Conservation (phyloP, 2,888 invertebrate species). For the Xestia xanthographa region DNA sequence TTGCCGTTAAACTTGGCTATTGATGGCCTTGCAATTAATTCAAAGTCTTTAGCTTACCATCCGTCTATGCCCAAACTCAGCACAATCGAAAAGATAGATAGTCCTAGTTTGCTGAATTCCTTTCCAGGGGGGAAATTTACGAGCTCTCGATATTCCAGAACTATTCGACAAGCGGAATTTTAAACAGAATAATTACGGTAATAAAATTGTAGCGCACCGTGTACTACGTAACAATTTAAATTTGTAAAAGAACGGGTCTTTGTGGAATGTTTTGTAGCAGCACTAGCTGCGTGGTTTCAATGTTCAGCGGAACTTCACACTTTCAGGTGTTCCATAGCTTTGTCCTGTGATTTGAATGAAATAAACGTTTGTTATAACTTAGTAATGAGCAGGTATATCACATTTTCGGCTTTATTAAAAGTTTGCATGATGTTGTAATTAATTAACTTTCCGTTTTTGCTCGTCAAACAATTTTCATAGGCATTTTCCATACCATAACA, state of each 20-base stretch:
- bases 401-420: slow-evolving; percentile 12
- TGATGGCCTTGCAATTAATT: slow-evolving; percentile 51
- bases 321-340: slow-evolving; percentile 49
- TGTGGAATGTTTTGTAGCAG: slow-evolving; percentile 49
- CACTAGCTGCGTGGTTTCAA: slow-evolving; percentile 49
- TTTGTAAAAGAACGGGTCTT: slow-evolving; percentile 43
- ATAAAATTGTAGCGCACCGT: slow-evolving; percentile 45
- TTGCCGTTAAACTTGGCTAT: slow-evolving; percentile 42
- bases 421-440: no score
- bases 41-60: slow-evolving; percentile 55
- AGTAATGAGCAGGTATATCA: slow-evolving; percentile 6
- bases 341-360: slow-evolving; percentile 39
- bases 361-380: slow-evolving; percentile 22
- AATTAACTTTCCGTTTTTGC: not conserved
- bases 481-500: not conserved
- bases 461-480: not conserved
- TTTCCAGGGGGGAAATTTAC: slow-evolving; percentile 58
- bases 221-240: slow-evolving; percentile 15
- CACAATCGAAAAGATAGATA: slow-evolving; percentile 59
- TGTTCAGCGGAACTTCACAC: slow-evolving; percentile 29
- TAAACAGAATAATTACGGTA: slow-evolving; percentile 60
- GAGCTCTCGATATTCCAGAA: slow-evolving; percentile 52
- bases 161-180: slow-evolving; percentile 57
- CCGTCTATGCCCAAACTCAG: slow-evolving; percentile 58
- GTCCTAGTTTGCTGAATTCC: slow-evolving; percentile 57